phyloP scores from a whole-genome alignment of 2,888 invertebrate genomes.

The Yponomeuta evonymella region DNA sequence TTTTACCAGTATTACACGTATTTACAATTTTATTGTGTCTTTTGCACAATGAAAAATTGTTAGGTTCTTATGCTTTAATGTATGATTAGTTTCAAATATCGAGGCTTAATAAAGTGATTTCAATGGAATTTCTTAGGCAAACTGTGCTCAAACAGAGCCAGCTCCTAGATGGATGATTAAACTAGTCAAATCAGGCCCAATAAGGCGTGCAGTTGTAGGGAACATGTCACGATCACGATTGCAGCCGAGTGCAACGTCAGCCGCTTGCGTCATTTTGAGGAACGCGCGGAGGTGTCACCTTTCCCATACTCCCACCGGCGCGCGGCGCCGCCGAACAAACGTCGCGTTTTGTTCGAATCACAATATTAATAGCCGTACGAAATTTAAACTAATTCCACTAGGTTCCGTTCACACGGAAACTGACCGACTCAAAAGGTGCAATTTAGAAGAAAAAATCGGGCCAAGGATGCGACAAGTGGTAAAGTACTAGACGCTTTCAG shows the following conservation, averaged over 20 bases:
- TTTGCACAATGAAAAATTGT: neutral
- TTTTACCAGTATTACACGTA: neutral
- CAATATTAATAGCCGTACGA: conserved; percentile 43
- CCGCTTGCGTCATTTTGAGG: conserved; percentile 41
- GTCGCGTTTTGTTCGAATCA: conserved; percentile 32
- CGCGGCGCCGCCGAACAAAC: conserved; percentile 7
- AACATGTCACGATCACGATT: neutral
- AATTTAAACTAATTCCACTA: conserved; percentile 34
- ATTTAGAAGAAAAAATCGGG: conserved; percentile 68
- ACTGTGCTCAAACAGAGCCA: neutral
- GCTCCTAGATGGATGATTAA: neutral
- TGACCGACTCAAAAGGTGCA: conserved; percentile 63
- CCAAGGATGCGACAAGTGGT: conserved; percentile 54
- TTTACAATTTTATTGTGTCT: neutral
- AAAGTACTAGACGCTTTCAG: conserved; percentile 51
- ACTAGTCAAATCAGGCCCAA: neutral
- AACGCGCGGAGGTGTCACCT: conserved; percentile 43
- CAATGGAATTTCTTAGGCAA: neutral
- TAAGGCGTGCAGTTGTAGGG: neutral
- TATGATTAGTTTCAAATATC: neutral
- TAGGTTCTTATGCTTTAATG: neutral
- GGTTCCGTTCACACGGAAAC: conserved; percentile 67
- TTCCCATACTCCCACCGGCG: conserved; percentile 20
- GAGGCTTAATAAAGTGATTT: neutral
- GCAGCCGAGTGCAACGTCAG: conserved; percentile 25